These are phyloP conservation scores for Nyleta sp. DNA, from an alignment of 2,888 invertebrate genomes.

Conservation along the genomic window DNA sequence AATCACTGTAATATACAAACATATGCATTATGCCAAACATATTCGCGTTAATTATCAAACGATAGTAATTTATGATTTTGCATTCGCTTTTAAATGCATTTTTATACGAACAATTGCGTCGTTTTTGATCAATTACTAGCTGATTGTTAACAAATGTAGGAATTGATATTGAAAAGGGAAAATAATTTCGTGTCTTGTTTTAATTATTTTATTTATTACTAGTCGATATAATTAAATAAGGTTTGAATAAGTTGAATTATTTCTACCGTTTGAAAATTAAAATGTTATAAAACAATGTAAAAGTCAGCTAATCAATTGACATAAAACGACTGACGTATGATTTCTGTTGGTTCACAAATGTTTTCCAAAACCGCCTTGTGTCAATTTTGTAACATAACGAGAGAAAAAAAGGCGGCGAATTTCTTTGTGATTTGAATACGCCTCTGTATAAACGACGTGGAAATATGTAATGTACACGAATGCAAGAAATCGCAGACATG, in stretches of 20 bases:
- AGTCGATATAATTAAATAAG: not conserved
- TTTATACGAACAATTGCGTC: not conserved
- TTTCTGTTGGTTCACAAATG: not conserved
- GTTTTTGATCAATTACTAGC: conserved; percentile 31
- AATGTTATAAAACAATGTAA: not conserved
- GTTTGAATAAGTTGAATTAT: not conserved
- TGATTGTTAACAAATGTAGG: conserved; percentile 25
- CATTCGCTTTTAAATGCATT: conserved; percentile 11
- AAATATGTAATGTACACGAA: conserved; percentile 44
- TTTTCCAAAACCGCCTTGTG: not conserved
- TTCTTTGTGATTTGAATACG: conserved; percentile 30
- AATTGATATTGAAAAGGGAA: conserved; percentile 22
- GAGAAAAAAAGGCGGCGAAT: not conserved
- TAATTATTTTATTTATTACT: not conserved
- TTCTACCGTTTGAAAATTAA: not conserved
- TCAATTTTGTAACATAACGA: conserved; percentile 7
- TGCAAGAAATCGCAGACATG: conserved; percentile 47
- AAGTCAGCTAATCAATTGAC: not conserved
- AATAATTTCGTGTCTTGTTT: not conserved
- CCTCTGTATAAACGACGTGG: conserved; percentile 33
- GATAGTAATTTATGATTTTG: conserved; percentile 36
- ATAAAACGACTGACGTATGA: conserved; percentile 9
- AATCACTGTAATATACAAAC: conserved; percentile 61
- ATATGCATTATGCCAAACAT: conserved; percentile 41
- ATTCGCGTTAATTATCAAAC: conserved; percentile 24